Evolutionary conservation across 53 echinoderm and acorn worm genomes (phyloP), one percentile per base, ranked within the genome.

Genomic region (Apostichopus leukothele): DNA sequence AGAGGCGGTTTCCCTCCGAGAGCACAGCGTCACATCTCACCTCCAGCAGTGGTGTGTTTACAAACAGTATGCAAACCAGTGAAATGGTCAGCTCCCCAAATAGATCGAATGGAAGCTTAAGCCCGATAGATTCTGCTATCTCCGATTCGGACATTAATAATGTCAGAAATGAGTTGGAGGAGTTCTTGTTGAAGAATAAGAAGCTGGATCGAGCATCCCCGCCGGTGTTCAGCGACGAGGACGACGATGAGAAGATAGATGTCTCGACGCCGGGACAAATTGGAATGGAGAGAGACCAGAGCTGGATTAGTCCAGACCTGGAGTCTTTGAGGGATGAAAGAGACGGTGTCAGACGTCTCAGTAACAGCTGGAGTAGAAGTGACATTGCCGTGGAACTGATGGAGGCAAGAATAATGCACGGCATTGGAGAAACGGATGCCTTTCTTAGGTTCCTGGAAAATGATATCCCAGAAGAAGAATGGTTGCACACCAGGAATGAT

Each of bases 341-440:
- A 22, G 94, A 93, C 79, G 26, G 80, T 14, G 77, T 26, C 13
- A 67, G 86, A 14, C 76, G 87, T 73, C 89, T 90, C 20, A 89
- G 93, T n/a, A 91, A 92, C 14, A 85, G 85, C 75, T 77, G 78
- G 86, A 92, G 93, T 61, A 92, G 98, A 67, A 90, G 92, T 27
- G 98, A 97, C 79, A 75, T 94, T 26, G 90, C 98, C 0, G 95
- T 97, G 51, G 95, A 97, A 60, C 90, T 97, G 22, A 90, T 97
- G 90, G 98, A 97, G 90, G 95, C 98, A 18, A 90, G 88, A 76
- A 67, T 97, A 53, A 95, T 94, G 93, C 94, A 97, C 76, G 98
- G 98, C 60, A 97, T 97, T 59, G 98, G 98, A 79, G 98, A 95
- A 83, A 97, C 94, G 7, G 98, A 97, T 94, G 98, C 98, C 55